Percentiles rank a stretch among this genome's conserved stretches.
Conservation (phyloP, 2,797 vertebrate genomes). For the Clarias laeviceps region DNA sequence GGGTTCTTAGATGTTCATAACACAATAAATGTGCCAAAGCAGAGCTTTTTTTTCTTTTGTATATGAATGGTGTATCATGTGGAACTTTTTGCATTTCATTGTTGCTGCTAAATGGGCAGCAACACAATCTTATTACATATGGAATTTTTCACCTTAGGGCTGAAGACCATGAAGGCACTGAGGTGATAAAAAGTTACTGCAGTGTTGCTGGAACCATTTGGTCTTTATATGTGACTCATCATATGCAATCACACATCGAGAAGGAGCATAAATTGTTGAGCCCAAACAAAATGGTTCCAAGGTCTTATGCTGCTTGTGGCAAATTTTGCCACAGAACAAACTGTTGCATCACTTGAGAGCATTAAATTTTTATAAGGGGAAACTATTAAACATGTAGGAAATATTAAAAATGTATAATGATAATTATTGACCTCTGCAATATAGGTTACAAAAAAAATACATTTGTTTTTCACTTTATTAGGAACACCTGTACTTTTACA, state of each 20-base stretch:
- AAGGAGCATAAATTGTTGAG: not conserved
- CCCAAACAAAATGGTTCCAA: not conserved
- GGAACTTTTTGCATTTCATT: not conserved
- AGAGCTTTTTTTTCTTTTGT: not conserved
- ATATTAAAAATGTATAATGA: not conserved
- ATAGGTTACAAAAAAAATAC: not conserved
- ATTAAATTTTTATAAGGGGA: not conserved
- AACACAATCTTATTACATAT: not conserved
- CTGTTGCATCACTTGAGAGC: not conserved
- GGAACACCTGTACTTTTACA: too few species aligned
- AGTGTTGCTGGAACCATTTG: not conserved
- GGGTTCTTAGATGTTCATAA: not conserved
- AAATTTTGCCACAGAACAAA: not conserved
- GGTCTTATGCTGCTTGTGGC: not conserved
- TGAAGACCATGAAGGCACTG: not conserved
- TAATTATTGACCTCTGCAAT: not conserved
- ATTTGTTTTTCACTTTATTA: too few species aligned
- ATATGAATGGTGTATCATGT: not conserved
- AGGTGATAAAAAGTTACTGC: not conserved
- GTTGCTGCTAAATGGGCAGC: not conserved
- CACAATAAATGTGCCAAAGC: not conserved
- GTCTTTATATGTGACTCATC: slow-evolving; percentile 6
- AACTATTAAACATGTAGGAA: not conserved
- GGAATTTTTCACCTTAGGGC: not conserved
- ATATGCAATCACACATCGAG: not conserved